Base-by-base conservation (phyloP, 1,140 invertebrate species). In the Drosophila sturtevanti region DNA sequence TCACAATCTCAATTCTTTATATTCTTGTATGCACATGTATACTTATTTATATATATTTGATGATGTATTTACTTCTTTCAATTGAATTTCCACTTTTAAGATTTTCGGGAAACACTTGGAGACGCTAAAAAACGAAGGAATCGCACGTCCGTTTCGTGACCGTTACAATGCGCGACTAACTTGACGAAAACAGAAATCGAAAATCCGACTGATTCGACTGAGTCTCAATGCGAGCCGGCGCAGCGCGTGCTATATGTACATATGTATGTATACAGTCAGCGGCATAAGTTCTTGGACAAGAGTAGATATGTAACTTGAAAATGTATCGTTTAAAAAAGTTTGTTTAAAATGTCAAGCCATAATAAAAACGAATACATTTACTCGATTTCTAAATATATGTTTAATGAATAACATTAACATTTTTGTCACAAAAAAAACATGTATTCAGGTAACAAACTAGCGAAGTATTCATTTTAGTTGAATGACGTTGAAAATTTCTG, bases 141-240 rank as follows among this genome's bases (percentile, higher is more conserved):
- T 35, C 14, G 21, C 60, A 51, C 60, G 60, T 41, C 60, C 60
- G 60, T 24, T 62, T 34, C 24, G 60, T 62, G 22, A 44, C 11
- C 14, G 60, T 62, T 62, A 51, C 60, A 62, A 62, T 44, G 37
- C 41, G 56, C 56, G 56, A 59, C 56, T 59, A 35, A 59, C 56
- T 59, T 34, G 34, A 59, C 24, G 14, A 59, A 59, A 35, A 21
- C 21, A 21, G 54, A 56, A 48, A 21, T 48, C 41, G 41, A 48
- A 48, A 48, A 48, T 16, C 41, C 41, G 24, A 41, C 60, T 27
- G 60, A 48, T 11, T 41, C 35, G 21, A 41, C 58, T 56, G 27
- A 56, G 54, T 18, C 14, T 56, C 31, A 35, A 56, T 55, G 54
- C 54, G 54, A 56, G 54, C 54, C 54, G 31, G 31, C 27, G 14